Base-by-base conservation (phyloP, 2,888 invertebrate species). In the Cepaea hortensis region DNA sequence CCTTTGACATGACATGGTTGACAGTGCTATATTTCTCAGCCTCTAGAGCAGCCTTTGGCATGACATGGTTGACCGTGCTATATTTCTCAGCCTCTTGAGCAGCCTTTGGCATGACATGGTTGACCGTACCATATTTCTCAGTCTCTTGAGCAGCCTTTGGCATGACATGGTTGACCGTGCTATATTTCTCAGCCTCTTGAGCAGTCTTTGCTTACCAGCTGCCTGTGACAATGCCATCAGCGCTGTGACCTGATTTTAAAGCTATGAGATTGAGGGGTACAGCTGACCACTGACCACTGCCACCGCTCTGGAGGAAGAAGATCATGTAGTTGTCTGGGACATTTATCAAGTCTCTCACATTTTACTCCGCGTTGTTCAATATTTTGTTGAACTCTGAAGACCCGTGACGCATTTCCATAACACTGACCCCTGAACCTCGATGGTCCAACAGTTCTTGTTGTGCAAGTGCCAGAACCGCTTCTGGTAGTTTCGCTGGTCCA, bases 321-420 rank as follows among this genome's bases (percentile, higher is more conserved):
- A 99, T 96, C 95, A 97, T 97, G 95, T 99, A 99, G 95, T 99
- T 98, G 87, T 96, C 96, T 3, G 99, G 99, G 76, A 99, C 96
- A 90, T 97, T 95, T 92, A 97, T 93, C 87, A 97, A 93, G 87
- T 96, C 96, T 90, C 96, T 95, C 7, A 97, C 94, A 50, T 95
- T 94, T 79, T 95, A 94, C 93, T 97, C 96, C 0, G 97, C 96
- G 88, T 95, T 95, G 76, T 96, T 95, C 90, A 97, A 96, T 87
- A 99, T 96, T 92, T 97, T 96, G 85, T 96, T 96, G 93, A 98
- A 99, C 88, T 97, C 97, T 68, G 96, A 95, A 3, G 98, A 97
- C 89, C 99, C 96, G 94, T 99, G 99, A 91, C 98, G 98, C 95
- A 99, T 96, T 93, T 95, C 98, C 96, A 98, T 96, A 83, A 99